phyloP scores from a whole-genome alignment of 2,113 vertebrate genomes.

The Eudyptes chrysolophus region DNA sequence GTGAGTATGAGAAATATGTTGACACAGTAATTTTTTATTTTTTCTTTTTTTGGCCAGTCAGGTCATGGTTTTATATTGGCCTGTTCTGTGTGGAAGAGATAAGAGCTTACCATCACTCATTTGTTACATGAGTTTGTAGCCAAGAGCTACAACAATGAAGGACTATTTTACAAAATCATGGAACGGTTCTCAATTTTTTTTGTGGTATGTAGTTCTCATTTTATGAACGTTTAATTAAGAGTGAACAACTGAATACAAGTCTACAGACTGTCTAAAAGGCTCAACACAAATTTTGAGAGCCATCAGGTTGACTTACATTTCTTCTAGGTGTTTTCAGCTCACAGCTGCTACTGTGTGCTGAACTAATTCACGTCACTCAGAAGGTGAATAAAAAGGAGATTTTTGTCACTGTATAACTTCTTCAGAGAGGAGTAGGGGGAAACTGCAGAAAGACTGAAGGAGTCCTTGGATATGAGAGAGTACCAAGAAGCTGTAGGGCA shows the following conservation, averaged over 20 bases:
- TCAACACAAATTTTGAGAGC: not conserved
- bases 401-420: not conserved
- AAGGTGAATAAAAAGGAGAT: not conserved
- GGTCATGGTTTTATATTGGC: not conserved
- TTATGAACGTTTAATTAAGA: not conserved
- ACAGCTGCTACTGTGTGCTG: not conserved
- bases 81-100: not conserved
- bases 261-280: not conserved
- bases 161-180: not conserved
- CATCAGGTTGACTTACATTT: not conserved
- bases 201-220: not conserved
- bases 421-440: not conserved
- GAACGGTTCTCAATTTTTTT: not conserved
- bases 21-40: not conserved
- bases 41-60: not conserved
- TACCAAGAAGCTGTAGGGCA: not conserved
- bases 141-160: not conserved
- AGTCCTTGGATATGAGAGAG: not conserved
- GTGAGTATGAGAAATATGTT: not conserved
- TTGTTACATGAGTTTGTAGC: not conserved
- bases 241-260: not conserved
- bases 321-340: not conserved
- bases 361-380: not conserved
- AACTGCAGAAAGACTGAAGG: not conserved
- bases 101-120: not conserved